Conservation (phyloP, 1,140 invertebrate species). For the Lasaia peninsularis region DNA sequence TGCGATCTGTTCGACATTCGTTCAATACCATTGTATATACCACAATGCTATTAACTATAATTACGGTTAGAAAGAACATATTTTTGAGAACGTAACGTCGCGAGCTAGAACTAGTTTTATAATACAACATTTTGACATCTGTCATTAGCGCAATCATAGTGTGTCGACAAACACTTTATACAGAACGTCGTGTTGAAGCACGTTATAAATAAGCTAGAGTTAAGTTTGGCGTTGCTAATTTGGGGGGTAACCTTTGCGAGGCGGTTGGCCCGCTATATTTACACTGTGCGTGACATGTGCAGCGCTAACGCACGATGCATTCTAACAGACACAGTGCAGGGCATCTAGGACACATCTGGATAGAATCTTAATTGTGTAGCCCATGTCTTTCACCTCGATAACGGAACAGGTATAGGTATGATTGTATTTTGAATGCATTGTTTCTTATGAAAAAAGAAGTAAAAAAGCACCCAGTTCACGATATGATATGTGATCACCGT, state of each 20-base stretch:
- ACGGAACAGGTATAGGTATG: too few relatives aligned
- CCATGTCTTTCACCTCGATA: background rate
- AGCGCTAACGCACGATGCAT: slow-evolving; percentile 40
- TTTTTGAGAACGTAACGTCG: too few relatives aligned
- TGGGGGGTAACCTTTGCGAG: slow-evolving; percentile 57
- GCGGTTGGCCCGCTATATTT: slow-evolving; percentile 47
- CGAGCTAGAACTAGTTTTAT: too few relatives aligned
- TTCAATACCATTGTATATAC: too few relatives aligned
- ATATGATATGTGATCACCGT: too few relatives aligned
- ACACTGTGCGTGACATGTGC: slow-evolving; percentile 25
- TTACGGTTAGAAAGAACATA: too few relatives aligned
- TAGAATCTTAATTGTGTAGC: slow-evolving; percentile 3
- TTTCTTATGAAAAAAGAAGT: too few relatives aligned
- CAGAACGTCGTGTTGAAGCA: slow-evolving; percentile 1
- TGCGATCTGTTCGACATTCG: too few relatives aligned
- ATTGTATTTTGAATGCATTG: too few relatives aligned
- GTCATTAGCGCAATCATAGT: background rate
- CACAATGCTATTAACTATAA: too few relatives aligned
- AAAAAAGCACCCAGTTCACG: too few relatives aligned
- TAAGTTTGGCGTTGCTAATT: slow-evolving; percentile 66
- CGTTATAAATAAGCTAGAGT: slow-evolving; percentile 57
- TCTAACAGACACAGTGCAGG: slow-evolving; percentile 21
- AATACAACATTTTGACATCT: slow-evolving; percentile 1
- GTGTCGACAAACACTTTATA: slow-evolving; percentile 6
- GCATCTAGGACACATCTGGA: slow-evolving; percentile 33